These are phyloP conservation scores for Onthophagus sagittarius DNA, from an alignment of 2,888 invertebrate species.

Conservation along the genomic window DNA sequence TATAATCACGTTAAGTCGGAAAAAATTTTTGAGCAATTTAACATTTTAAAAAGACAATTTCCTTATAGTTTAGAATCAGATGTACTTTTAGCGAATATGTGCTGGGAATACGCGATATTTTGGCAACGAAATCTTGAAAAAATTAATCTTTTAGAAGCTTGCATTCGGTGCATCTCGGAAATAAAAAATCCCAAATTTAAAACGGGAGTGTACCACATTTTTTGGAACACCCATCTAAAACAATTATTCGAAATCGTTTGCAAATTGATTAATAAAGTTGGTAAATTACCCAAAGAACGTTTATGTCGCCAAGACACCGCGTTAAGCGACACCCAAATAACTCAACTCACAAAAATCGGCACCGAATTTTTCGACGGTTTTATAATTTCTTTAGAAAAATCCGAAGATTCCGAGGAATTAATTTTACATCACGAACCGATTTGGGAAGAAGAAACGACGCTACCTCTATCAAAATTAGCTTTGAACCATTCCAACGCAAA, in stretches of 20 bases:
- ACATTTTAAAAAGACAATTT: slow-evolving; percentile 70
- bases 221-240: slow-evolving; percentile 88
- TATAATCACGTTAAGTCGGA: slow-evolving; percentile 30
- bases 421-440: slow-evolving; percentile 58
- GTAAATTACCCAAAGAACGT: slow-evolving; percentile 81
- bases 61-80: slow-evolving; percentile 81
- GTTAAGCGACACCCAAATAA: slow-evolving; percentile 61
- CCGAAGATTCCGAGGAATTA: slow-evolving; percentile 42
- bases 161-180: slow-evolving; percentile 63
- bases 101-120: slow-evolving; percentile 85
- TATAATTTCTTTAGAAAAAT: slow-evolving; percentile 45
- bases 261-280: slow-evolving; percentile 74
- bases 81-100: slow-evolving; percentile 77
- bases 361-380: slow-evolving; percentile 53
- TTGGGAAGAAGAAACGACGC: slow-evolving; percentile 61
- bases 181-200: slow-evolving; percentile 65
- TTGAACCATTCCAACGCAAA: slow-evolving; percentile 72
- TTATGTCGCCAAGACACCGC: slow-evolving; percentile 76
- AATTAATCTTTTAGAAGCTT: slow-evolving; percentile 64
- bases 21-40: slow-evolving; percentile 59
- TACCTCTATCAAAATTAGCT: slow-evolving; percentile 74
- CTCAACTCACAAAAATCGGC: slow-evolving; percentile 50
- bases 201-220: slow-evolving; percentile 78
- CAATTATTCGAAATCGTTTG: slow-evolving; percentile 72
- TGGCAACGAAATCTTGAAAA: slow-evolving; percentile 78